These are phyloP conservation scores for Nesometra sesokonis DNA, from an alignment of 35 echinoderm and acorn worm genomes.

Conservation along the genomic window DNA sequence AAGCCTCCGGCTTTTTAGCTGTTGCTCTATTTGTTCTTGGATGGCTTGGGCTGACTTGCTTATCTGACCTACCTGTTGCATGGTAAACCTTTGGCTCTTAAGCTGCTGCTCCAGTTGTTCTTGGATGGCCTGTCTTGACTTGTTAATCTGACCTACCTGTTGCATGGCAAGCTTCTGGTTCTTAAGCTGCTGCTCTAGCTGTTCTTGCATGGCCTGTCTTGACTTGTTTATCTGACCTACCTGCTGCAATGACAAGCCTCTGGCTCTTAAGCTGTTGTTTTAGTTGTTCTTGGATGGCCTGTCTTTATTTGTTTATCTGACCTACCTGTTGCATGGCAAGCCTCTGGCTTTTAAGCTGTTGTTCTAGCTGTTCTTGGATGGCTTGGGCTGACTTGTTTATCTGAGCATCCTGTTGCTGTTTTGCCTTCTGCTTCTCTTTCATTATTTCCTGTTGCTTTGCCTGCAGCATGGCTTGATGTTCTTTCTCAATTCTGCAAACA, in stretches of 20 bases:
- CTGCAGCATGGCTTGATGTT: conserved; percentile 1
- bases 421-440: conserved; percentile 12
- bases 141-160: conserved; percentile 39
- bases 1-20: conserved; percentile 43
- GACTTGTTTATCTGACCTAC: neutral
- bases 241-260: neutral
- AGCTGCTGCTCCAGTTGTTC: conserved; percentile 47
- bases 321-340: conserved; percentile 63
- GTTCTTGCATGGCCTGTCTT: conserved; percentile 25
- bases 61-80: conserved; percentile 52
- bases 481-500: conserved; percentile 14
- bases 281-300: conserved; percentile 36
- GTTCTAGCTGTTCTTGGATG: conserved; percentile 60
- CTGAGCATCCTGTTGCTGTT: neutral
- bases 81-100: too few relatives aligned
- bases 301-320: neutral
- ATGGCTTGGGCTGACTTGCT: conserved; percentile 11
- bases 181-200: conserved; percentile 76
- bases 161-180: conserved; percentile 43
- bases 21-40: conserved; percentile 62
- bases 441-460: conserved; percentile 28
- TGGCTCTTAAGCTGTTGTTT: conserved; percentile 58
- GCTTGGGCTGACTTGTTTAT: conserved; percentile 5
- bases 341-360: conserved; percentile 59
- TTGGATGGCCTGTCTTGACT: conserved; percentile 9